Percentiles rank a stretch among this genome's conserved stretches.
Conservation (phyloP, 2,113 vertebrate genomes). For the Gadus chalcogrammus region DNA sequence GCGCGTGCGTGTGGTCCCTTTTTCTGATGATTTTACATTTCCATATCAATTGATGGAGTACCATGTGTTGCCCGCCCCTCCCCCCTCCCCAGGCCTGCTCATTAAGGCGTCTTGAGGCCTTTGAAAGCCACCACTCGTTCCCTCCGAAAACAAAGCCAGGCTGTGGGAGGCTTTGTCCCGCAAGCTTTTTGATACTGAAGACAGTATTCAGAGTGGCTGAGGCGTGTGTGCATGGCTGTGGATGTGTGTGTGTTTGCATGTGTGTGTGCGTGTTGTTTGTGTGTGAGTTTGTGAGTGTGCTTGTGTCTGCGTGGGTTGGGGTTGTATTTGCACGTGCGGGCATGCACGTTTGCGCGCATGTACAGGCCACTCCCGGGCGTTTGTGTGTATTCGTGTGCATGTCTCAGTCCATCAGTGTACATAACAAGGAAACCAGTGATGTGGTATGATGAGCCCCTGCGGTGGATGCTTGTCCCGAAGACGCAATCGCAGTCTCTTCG, state of each 20-base stretch:
- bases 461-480: too few species aligned
- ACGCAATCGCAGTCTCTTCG: too few species aligned
- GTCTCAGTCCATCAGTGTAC: neutral
- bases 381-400: neutral
- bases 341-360: too few species aligned
- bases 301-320: too few species aligned
- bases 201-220: constrained; percentile 27
- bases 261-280: neutral
- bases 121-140: constrained; percentile 52
- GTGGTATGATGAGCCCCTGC: too few species aligned
- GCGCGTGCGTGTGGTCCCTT: constrained; percentile 60
- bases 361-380: neutral
- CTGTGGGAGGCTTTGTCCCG: constrained; percentile 61
- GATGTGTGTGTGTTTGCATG: constrained; percentile 1
- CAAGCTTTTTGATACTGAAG: constrained; percentile 40
- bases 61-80: constrained; percentile 49
- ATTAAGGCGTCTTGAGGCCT: constrained; percentile 58
- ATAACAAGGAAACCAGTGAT: neutral
- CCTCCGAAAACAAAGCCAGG: constrained; percentile 36
- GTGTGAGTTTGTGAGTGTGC: neutral
- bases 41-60: constrained; percentile 65
- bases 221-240: constrained; percentile 7
- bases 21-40: constrained; percentile 56
- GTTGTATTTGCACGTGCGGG: too few species aligned
- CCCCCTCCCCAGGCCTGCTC: constrained; percentile 42